Conservation (phyloP, 2,888 invertebrate genomes). For the Aspidapion aeneum region DNA sequence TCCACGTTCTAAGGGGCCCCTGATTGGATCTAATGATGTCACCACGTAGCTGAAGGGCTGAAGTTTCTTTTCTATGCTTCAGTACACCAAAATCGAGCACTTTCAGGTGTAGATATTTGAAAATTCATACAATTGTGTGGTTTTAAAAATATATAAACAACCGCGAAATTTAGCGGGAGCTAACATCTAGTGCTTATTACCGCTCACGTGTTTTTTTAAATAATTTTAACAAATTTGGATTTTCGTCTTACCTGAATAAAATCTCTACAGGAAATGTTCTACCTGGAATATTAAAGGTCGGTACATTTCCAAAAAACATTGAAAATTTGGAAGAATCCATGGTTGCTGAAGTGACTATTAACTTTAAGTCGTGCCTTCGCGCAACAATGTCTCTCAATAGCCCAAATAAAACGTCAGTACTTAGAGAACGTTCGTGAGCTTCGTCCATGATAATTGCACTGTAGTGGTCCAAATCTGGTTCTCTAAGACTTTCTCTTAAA, state of each 20-base stretch:
- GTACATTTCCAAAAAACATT: constrained; percentile 98
- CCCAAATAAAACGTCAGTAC: constrained; percentile 98
- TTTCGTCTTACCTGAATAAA: constrained; percentile 53
- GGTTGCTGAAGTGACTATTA: constrained; percentile 99
- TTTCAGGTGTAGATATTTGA: too few relatives aligned
- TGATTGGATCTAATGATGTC: too few relatives aligned
- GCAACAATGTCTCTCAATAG: constrained; percentile 88
- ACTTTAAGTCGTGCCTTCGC: constrained; percentile 83
- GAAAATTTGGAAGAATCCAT: constrained; percentile 99
- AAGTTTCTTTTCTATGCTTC: too few relatives aligned
- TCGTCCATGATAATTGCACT: constrained; percentile 99
- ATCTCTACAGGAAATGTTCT: constrained; percentile 97
- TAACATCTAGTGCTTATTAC: too few relatives aligned
- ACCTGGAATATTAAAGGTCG: constrained; percentile 94
- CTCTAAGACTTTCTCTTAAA: constrained; percentile 90
- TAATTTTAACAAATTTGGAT: too few relatives aligned
- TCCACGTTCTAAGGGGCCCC: too few relatives aligned
- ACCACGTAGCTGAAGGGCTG: too few relatives aligned
- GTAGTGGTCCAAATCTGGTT: constrained; percentile 95
- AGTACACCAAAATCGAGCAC: too few relatives aligned
- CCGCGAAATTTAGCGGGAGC: too few relatives aligned
- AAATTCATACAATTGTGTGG: too few relatives aligned
- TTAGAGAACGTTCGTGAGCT: constrained; percentile 96
- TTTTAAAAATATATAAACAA: too few relatives aligned
- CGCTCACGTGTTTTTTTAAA: too few relatives aligned